Percentiles rank a stretch among this genome's conserved stretches.
phyloP scores from a whole-genome alignment of 2,797 vertebrate species.

The Halcyon smyrnensis region DNA sequence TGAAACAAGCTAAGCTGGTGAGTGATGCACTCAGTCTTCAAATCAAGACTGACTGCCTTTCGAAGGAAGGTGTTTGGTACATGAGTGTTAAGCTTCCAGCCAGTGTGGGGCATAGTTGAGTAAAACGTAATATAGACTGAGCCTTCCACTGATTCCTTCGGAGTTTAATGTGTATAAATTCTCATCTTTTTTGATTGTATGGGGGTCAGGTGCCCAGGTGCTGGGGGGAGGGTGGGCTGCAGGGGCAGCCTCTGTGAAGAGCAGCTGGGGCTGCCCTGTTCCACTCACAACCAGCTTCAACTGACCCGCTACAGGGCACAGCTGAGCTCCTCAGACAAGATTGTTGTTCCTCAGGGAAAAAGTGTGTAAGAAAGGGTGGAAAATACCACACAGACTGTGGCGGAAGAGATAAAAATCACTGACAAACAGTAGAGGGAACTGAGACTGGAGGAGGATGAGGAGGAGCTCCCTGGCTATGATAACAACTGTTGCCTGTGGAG shows the following conservation, averaged over 20 bases:
- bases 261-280: too few relatives aligned
- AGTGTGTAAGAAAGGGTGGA: background rate
- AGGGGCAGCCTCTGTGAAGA: background rate
- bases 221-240: background rate
- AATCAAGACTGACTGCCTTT: background rate
- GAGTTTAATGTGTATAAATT: background rate
- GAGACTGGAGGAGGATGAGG: background rate
- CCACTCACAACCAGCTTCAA: too few relatives aligned
- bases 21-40: background rate
- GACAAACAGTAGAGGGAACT: background rate
- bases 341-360: fast-evolving
- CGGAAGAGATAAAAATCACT: background rate
- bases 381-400: background rate
- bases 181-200: background rate
- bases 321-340: background rate
- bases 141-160: background rate
- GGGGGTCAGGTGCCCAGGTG: fast-evolving
- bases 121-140: background rate
- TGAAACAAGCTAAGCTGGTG: background rate
- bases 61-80: background rate
- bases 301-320: fast-evolving
- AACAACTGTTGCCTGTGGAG: background rate
- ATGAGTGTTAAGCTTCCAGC: background rate
- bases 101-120: background rate
- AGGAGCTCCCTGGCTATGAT: too few relatives aligned